Base-by-base conservation (phyloP, 64 coral and sea anemone genomes). In the Hydrozoanthus tunicans region DNA sequence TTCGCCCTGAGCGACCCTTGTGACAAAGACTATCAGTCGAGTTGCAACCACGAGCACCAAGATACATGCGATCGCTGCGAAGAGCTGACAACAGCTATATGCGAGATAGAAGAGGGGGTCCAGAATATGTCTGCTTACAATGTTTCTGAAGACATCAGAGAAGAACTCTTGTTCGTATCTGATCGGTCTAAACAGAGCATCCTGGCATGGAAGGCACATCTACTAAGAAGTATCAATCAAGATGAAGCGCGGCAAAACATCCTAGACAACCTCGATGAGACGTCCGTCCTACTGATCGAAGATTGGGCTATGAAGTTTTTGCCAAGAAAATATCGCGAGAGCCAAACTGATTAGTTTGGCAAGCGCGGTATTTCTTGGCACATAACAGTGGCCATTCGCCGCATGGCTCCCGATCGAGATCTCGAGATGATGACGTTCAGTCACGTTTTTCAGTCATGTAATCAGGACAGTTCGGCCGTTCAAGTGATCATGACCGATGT, bases 201-300 rank as follows among this genome's bases (percentile, higher is more conserved):
- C 7, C 27, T 89, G 52, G 91, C 91, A 56, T 93, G 91, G 91
- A 92, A 86, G 64, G 81, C 91, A 20, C 90, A 92, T 25, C 59
- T 86, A 54, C 82, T 92, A 54, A 59, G 91, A 61, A 86, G 72
- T 63, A 86, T 86, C 56, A 92, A 86, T 58, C 91, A 92, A 68
- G 81, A 92, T 92, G 91, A 92, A 0, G 91, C 91, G 69, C 81
- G 82, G 59, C 72, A 86, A 23, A 60, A 92, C 24, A 13, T 78
- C 60, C 57, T 91, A 52, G 52, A 91, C 20, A 32, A 5, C 67
- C 63, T 91, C 14, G 90, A 91, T 15, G 79, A 82, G 52, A 91
- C 64, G 58, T 81, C 90, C 6, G 79, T 82, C 6, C 77, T 82
- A 57, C 91, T 93, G 72, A 72, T 20, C 20, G 20, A 20, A 20